Conservation (phyloP, 37 sponge, comb jelly and placozoan species). For the Amphimedon queenslandica region DNA sequence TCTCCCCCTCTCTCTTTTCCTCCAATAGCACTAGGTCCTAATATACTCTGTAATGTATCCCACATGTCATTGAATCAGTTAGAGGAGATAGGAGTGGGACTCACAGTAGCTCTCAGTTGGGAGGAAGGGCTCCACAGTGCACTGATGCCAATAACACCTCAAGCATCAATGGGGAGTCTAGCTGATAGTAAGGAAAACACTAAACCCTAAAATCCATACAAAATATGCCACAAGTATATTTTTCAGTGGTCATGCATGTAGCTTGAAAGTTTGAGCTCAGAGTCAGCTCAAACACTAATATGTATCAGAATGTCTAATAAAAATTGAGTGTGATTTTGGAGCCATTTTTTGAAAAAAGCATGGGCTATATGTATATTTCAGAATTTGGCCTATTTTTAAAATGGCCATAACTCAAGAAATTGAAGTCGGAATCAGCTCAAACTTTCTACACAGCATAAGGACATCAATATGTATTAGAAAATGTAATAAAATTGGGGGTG, state of each 20-base stretch:
- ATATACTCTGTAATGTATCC: conserved; percentile 39
- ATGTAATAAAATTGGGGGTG: no score
- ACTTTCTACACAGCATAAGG: no score
- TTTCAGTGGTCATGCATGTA: not conserved
- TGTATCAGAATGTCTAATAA: not conserved
- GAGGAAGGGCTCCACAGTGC: conserved; percentile 84
- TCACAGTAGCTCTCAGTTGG: conserved; percentile 71
- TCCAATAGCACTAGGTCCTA: conserved; percentile 9
- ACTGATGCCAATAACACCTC: conserved; percentile 89
- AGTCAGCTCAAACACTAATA: not conserved
- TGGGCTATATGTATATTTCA: not conserved
- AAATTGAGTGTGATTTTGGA: no score
- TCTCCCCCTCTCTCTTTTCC: not conserved
- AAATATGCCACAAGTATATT: not conserved
- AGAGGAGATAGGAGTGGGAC: conserved; percentile 77
- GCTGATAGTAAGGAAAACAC: conserved; percentile 65
- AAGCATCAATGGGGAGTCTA: conserved; percentile 66
- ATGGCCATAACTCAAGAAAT: no score
- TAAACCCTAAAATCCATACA: no score
- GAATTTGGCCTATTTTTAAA: no score
- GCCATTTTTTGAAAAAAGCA: no score
- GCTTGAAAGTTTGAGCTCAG: not conserved
- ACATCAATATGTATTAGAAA: no score
- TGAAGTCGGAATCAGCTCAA: no score
- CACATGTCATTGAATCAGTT: conserved; percentile 38